Percentiles rank a stretch among this genome's conserved stretches.
phyloP scores from a whole-genome alignment of 2,113 vertebrate species.

The Pycnonotus jocosus region DNA sequence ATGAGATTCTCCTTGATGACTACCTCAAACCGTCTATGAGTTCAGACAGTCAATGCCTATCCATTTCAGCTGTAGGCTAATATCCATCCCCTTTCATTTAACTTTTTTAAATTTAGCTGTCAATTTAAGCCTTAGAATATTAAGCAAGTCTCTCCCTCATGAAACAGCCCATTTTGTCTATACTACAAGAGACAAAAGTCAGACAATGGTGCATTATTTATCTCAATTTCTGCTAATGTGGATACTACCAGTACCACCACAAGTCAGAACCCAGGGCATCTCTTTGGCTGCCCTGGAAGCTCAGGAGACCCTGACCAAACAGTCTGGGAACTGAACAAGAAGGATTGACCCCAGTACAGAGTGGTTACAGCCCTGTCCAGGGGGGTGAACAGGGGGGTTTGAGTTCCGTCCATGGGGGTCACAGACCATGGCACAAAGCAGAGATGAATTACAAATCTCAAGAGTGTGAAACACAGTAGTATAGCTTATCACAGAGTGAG shows the following conservation, averaged over 20 bases:
- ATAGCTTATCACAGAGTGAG: no score
- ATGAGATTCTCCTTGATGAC: not conserved
- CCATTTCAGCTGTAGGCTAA: not conserved
- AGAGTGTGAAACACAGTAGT: no score
- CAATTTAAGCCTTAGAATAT: not conserved
- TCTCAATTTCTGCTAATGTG: not conserved
- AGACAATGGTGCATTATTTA: not conserved
- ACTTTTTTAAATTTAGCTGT: not conserved
- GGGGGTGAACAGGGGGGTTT: no score
- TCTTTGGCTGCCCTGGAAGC: no score
- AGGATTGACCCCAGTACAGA: no score
- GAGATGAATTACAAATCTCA: no score
- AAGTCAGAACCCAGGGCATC: no score
- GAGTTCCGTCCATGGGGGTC: no score
- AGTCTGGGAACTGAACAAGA: no score
- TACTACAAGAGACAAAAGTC: not conserved
- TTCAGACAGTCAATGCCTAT: not conserved
- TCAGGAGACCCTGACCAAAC: no score
- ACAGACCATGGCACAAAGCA: no score
- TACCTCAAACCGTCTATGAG: accelerated
- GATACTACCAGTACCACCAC: not conserved
- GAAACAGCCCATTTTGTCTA: not conserved
- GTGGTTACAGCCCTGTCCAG: no score
- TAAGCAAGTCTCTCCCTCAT: not conserved
- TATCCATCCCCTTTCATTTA: not conserved